Evolutionary conservation across 2,888 invertebrate genomes (phyloP), one percentile per base, ranked within the genome.

Genomic region (Cheilosia vulpina): DNA sequence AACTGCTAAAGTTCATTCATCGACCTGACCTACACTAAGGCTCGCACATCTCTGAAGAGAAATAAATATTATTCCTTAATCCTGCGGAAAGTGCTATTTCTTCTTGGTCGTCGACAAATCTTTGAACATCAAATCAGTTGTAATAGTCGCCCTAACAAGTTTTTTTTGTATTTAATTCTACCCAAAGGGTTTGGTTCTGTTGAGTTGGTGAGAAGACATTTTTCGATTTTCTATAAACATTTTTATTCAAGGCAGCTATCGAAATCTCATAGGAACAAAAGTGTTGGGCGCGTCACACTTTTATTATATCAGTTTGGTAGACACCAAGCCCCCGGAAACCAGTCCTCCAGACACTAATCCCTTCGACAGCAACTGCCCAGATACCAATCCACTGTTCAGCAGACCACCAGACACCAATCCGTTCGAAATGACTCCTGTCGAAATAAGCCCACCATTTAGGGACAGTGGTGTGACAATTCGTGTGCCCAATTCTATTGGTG

Each of bases 381-480:
- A 55, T 1, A 73, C 21, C n/a, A 73, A 13, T 31, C 55, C 62
- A n/a, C 55, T 47, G 0, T 31, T 24, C 27, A 60, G 2, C 5
- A 71, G 4, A 21, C 58, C 69, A 34, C 41, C 38, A 24, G 53
- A 41, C 1, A 75, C 38, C 27, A 75, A 50, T 58, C 65, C 65
- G 19, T 41, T 21, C 9, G 62, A 45, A 1, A 69, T 2, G 4
- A 77, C 21, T 21, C 55, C 77, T 13, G 47, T 34, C 0, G 72
- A 52, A 1, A 72, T 47, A 15, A 72, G 13, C 41, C 66, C 66
- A 60, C 66, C 41, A 47, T 38, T 41, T 9, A 77, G 21, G 17
- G 38, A 13, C n/a, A 72, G 19, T 15, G 78, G 71, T n/a, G 72
- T 52, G 4, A 41, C 52, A 43, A 79, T 69, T 2, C 21, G 53